Evolutionary conservation across 2,797 vertebrate species (phyloP).

Genomic region (Sternarchorhynchus goeldii): DNA sequence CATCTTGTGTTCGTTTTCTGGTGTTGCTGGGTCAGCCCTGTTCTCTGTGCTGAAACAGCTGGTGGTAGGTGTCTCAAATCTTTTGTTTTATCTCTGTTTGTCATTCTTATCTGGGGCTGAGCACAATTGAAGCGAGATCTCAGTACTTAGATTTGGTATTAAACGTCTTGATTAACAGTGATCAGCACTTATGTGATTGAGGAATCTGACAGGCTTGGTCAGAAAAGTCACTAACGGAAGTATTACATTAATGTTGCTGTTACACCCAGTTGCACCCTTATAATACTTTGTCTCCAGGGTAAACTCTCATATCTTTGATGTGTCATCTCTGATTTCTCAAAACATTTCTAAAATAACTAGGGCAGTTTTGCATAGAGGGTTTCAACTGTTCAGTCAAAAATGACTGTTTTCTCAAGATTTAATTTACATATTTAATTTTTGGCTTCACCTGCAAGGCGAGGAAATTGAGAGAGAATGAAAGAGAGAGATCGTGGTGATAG

Average conservation of each 20-base stretch:
- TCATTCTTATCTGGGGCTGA: background rate
- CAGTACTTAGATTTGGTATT: background rate
- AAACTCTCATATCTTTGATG: slow-evolving; percentile 8
- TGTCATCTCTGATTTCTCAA: background rate
- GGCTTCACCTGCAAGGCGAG: background rate
- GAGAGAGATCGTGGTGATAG: background rate
- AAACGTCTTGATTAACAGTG: slow-evolving; percentile 4
- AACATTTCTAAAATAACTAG: slow-evolving; percentile 14
- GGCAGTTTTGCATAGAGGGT: background rate
- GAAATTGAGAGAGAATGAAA: background rate
- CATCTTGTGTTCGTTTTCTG: background rate
- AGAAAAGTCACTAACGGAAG: background rate
- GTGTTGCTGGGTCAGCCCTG: background rate
- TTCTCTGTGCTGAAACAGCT: background rate
- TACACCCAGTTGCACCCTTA: background rate
- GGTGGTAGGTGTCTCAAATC: background rate
- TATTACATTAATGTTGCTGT: background rate
- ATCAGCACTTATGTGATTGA: background rate
- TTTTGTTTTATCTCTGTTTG: slow-evolving; percentile 1
- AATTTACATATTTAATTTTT: slow-evolving; percentile 3
- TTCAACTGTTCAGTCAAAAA: slow-evolving; percentile 2
- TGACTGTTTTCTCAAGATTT: slow-evolving; percentile 4
- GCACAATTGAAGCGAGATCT: background rate
- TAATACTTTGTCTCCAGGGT: background rate
- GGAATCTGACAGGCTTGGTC: background rate